phyloP scores from a whole-genome alignment of 2,797 vertebrate species.

The Halcyon smyrnensis region DNA sequence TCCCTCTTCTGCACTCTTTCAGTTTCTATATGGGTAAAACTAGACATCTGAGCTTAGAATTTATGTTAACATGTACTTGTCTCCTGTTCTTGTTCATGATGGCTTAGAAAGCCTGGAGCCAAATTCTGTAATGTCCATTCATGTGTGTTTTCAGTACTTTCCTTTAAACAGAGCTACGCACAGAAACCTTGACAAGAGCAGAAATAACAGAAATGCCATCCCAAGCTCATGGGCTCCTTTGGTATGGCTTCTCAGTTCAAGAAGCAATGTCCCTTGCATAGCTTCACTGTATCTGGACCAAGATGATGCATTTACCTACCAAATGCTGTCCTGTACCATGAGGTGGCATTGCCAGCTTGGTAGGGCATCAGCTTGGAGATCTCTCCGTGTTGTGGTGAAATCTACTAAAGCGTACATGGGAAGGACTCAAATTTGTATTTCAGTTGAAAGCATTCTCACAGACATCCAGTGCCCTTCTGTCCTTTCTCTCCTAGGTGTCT shows the following conservation, averaged over 20 bases:
- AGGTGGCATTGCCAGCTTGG: background rate
- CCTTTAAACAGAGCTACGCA: background rate
- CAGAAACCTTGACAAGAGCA: background rate
- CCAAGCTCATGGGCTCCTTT: background rate
- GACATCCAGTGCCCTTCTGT: background rate
- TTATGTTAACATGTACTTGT: background rate
- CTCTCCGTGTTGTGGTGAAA: background rate
- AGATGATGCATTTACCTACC: background rate
- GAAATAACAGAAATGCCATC: background rate
- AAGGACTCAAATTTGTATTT: background rate
- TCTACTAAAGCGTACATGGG: background rate
- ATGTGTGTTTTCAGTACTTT: conserved; percentile 35
- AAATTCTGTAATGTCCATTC: conserved; percentile 22
- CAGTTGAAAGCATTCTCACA: background rate
- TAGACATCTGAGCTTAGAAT: background rate
- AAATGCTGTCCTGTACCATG: background rate
- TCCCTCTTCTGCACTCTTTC: background rate
- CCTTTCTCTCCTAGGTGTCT: background rate
- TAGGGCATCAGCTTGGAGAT: background rate
- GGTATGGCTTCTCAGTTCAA: background rate
- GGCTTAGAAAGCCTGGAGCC: conserved; percentile 17
- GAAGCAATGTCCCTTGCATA: background rate
- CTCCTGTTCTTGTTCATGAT: background rate
- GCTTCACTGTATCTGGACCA: background rate
- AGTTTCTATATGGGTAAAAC: background rate